Percentiles rank a stretch among this genome's conserved stretches.
phyloP scores from a whole-genome alignment of 2,888 invertebrate genomes.

The Cantharis flavilabris region DNA sequence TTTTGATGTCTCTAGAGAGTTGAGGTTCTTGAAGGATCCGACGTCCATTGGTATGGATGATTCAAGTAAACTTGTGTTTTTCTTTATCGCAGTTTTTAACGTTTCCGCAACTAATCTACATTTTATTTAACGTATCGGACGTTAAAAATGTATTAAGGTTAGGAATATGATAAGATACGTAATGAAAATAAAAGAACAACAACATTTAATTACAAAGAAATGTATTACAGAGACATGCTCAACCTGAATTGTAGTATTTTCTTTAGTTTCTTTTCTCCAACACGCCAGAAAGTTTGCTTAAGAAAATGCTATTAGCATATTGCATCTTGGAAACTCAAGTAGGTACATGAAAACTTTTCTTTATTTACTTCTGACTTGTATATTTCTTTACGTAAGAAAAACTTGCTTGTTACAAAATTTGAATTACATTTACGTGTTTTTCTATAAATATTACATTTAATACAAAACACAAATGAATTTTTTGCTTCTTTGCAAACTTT shows the following conservation, averaged over 20 bases:
- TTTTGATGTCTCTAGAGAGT: constrained; percentile 18
- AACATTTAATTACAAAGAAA: constrained; percentile 18
- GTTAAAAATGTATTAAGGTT: neutral
- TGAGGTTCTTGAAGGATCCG: constrained; percentile 12
- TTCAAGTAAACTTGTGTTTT: constrained; percentile 19
- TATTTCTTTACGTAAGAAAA: constrained; percentile 34
- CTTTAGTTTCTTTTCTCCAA: constrained; percentile 21
- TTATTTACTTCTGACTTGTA: constrained; percentile 38
- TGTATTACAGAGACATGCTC: constrained; percentile 3
- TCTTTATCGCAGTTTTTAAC: neutral
- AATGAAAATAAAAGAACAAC: constrained; percentile 13
- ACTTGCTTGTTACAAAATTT: constrained; percentile 6
- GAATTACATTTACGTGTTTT: neutral
- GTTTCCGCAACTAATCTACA: neutral
- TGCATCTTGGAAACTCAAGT: constrained; percentile 22
- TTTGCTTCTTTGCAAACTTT: neutral
- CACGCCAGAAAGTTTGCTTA: constrained; percentile 22
- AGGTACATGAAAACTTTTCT: constrained; percentile 25
- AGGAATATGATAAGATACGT: neutral
- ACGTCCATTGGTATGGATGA: constrained; percentile 18
- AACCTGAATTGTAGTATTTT: constrained; percentile 13
- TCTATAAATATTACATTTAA: neutral
- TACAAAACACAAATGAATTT: neutral
- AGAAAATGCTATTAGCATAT: constrained; percentile 30
- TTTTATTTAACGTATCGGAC: neutral